phyloP scores from a whole-genome alignment of 1,140 invertebrate species.

The Eumaeus atala region DNA sequence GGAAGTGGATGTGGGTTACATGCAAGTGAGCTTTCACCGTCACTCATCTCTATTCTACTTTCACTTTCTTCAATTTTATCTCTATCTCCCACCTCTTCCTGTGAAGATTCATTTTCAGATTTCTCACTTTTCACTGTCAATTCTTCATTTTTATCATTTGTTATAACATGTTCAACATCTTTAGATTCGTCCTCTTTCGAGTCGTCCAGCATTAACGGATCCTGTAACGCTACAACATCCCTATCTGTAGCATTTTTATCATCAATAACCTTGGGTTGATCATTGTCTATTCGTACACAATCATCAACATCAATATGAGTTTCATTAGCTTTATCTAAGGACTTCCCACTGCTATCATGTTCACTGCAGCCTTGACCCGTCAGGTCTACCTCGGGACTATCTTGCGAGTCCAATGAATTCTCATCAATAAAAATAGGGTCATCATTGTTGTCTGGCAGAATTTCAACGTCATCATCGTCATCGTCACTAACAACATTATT shows the following conservation, averaged over 20 bases:
- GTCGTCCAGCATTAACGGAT: not conserved
- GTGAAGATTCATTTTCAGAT: not conserved
- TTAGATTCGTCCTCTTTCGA: not conserved
- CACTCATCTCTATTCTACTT: too few relatives aligned
- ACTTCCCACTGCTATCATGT: slow-evolving; percentile 51
- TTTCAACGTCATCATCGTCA: slow-evolving; percentile 63
- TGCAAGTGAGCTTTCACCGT: too few relatives aligned
- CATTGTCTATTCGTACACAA: slow-evolving; percentile 2
- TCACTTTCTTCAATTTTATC: too few relatives aligned
- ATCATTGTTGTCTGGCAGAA: slow-evolving; percentile 55
- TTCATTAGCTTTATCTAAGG: slow-evolving; percentile 19
- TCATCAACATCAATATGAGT: not conserved
- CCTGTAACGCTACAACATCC: not conserved
- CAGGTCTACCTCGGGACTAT: slow-evolving; percentile 52
- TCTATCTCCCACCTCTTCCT: too few relatives aligned
- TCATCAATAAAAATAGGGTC: slow-evolving; percentile 73
- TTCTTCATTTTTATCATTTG: slow-evolving; percentile 9
- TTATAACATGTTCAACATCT: slow-evolving; percentile 4
- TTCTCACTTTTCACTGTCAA: slow-evolving; percentile 1
- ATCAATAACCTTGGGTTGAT: not conserved
- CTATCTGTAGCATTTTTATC: not conserved
- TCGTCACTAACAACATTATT: slow-evolving; percentile 26
- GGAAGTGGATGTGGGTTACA: not conserved
- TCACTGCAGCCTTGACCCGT: slow-evolving; percentile 50
- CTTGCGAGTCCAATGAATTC: slow-evolving; percentile 63